Evolutionary conservation across 64 coral and sea anemone genomes (phyloP), one percentile per base, ranked within the genome.

Genomic region (Porites australiensis): DNA sequence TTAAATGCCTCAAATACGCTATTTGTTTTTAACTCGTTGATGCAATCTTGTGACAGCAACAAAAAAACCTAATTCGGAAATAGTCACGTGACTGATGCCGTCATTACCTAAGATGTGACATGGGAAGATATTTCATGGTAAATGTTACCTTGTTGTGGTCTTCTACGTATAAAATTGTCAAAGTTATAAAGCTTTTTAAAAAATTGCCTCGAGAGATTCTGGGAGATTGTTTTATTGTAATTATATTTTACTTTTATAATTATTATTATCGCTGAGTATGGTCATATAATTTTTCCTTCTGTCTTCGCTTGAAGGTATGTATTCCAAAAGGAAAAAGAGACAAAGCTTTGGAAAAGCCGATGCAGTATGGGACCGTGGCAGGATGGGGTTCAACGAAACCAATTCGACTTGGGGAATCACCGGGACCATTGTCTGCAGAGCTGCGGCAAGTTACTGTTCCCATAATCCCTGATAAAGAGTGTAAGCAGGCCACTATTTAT

Each of bases 371-470:
- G 3, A 94, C 85, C 6, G 95, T 97, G 7, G 88, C 95, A 37
- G 95, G 95, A 11, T 97, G 95, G 95, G 95, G 95, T 52, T 93
- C 95, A 16, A 94, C 75, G 1, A 93, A 67, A 50, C 89, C 93
- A 60, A 91, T 97, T 14, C 54, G 88, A 4, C 55, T 97, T 6
- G 95, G 95, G 55, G 80, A 97, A 82, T 61, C 58, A 19, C 82
- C 92, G 0, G 95, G 95, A 10, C 92, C 95, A 19, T 43, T 94
- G 16, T 97, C 95, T 13, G 64, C 88, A 13, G 74, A 86, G 3
- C 92, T 97, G 13, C 76, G 79, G 23, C 88, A 97, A 54, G 92
- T 97, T 13, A 87, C 82, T 3, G 92, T 90, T 23, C 95, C 95
- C 43, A 86, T 97, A 19, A 82, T 97, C 5, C 70, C 95, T 6